Conservation (phyloP, 2,113 vertebrate species). For the Piprites chloris region DNA sequence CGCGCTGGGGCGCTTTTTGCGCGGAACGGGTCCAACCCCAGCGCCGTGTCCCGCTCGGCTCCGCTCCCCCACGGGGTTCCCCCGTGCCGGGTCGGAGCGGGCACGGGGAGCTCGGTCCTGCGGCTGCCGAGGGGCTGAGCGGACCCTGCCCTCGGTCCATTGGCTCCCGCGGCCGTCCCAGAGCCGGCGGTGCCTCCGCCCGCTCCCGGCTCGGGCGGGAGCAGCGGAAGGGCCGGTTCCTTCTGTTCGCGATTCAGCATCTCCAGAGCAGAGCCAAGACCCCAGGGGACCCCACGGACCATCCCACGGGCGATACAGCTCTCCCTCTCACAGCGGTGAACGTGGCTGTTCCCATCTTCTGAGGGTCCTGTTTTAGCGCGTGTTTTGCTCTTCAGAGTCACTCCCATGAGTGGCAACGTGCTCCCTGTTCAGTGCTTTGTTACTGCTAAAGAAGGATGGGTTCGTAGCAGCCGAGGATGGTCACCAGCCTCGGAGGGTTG, state of each 20-base stretch:
- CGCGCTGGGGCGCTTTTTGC: neutral
- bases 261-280: neutral
- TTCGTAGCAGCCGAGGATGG: neutral
- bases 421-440: neutral
- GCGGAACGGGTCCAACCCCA: neutral
- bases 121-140: neutral
- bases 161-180: neutral
- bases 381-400: neutral
- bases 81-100: neutral
- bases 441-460: fast-evolving
- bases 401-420: neutral
- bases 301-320: neutral
- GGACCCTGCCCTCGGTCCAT: neutral
- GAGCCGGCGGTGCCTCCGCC: neutral
- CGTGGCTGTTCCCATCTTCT: neutral
- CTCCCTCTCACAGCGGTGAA: neutral
- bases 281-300: neutral
- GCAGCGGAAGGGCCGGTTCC: neutral
- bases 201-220: neutral
- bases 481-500: neutral
- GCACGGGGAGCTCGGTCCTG: neutral
- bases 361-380: neutral
- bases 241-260: neutral
- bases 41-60: neutral
- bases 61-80: neutral